Conservation (phyloP, 1,140 invertebrate species). For the Scaptomyza pallida region DNA sequence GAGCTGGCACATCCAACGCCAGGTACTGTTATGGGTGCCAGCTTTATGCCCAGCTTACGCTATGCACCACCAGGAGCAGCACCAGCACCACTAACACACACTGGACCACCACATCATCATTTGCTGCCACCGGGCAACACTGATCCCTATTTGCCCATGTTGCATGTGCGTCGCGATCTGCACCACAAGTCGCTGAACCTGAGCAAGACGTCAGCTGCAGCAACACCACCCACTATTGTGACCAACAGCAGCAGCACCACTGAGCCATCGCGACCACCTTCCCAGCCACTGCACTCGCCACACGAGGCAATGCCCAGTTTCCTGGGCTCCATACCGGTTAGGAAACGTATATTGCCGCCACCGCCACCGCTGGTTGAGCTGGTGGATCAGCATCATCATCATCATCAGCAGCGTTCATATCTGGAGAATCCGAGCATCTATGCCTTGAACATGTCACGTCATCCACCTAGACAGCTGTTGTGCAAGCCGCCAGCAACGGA, state of each 20-base stretch:
- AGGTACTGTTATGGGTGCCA: background rate
- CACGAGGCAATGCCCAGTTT: constrained; percentile 85
- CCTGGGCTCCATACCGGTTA: constrained; percentile 86
- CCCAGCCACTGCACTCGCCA: constrained; percentile 78
- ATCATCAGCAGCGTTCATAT: constrained; percentile 52
- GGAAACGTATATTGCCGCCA: constrained; percentile 84
- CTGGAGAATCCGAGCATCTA: constrained; percentile 63
- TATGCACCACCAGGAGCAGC: constrained; percentile 39
- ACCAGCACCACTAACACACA: constrained; percentile 9
- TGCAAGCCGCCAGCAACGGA: constrained; percentile 52
- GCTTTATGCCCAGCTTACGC: constrained; percentile 31
- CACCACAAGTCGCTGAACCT: constrained; percentile 85
- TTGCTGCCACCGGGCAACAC: constrained; percentile 54
- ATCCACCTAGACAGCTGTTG: constrained; percentile 64
- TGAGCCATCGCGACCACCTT: constrained; percentile 51
- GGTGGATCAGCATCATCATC: constrained; percentile 49
- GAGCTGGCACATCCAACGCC: constrained; percentile 12
- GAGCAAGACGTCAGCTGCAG: constrained; percentile 46
- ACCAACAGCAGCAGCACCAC: constrained; percentile 71
- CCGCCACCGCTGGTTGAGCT: constrained; percentile 46
- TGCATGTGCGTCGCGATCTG: constrained; percentile 90
- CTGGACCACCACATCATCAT: constrained; percentile 30
- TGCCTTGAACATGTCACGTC: constrained; percentile 69
- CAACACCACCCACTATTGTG: constrained; percentile 66
- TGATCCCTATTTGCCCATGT: constrained; percentile 85